These are phyloP conservation scores for Lasaia peninsularis DNA, from an alignment of 1,140 invertebrate genomes.

Conservation along the genomic window DNA sequence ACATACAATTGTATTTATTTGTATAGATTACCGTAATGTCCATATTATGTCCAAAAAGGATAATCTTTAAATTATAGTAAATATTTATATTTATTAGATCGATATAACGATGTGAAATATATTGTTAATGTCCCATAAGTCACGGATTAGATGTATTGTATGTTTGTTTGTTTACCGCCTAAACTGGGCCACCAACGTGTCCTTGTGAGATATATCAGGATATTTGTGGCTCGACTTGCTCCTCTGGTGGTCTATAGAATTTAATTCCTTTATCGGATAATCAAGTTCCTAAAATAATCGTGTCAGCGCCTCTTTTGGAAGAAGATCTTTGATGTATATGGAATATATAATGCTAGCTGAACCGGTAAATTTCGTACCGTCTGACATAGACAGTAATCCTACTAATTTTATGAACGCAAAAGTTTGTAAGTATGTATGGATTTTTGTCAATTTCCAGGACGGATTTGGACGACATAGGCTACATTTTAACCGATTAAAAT, in stretches of 20 bases:
- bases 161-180: slow-evolving; percentile 21
- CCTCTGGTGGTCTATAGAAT: background rate
- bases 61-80: slow-evolving; percentile 46
- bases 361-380: too few relatives aligned
- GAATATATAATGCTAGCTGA: too few relatives aligned
- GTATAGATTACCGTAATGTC: slow-evolving; percentile 27
- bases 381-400: too few relatives aligned
- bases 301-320: background rate
- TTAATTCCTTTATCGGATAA: background rate
- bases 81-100: slow-evolving; percentile 51
- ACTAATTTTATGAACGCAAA: too few relatives aligned
- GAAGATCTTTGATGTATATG: too few relatives aligned
- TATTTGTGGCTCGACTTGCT: background rate
- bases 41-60: slow-evolving; percentile 25
- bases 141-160: slow-evolving; percentile 15
- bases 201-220: background rate
- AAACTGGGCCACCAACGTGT: slow-evolving; percentile 30
- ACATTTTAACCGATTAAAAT: too few relatives aligned
- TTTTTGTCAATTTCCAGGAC: too few relatives aligned
- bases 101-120: slow-evolving; percentile 50
- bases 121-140: slow-evolving; percentile 47
- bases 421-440: too few relatives aligned
- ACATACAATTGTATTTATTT: too few relatives aligned
- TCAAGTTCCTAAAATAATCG: background rate
- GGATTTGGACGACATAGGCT: too few relatives aligned